Conservation (phyloP, 2,113 vertebrate genomes). For the Thalassoma bifasciatum region DNA sequence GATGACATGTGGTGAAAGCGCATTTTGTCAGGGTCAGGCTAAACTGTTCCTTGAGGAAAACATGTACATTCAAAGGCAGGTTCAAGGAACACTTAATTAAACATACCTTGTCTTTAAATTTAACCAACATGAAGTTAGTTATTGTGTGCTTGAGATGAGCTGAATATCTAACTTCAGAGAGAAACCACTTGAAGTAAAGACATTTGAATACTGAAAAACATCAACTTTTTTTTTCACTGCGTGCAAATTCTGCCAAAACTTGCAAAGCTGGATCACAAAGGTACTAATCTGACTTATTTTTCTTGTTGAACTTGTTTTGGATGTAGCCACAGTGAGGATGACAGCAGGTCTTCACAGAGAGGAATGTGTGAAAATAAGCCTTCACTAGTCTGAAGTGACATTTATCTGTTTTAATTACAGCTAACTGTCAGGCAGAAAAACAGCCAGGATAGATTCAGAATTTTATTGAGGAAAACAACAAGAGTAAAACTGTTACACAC, state of each 20-base stretch:
- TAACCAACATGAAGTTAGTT: too few relatives aligned
- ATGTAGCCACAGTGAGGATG: neutral
- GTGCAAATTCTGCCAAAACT: neutral
- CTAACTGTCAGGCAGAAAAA: slow-evolving; percentile 16
- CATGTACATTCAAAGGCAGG: neutral
- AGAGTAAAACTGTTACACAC: too few relatives aligned
- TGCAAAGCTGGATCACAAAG: too few relatives aligned
- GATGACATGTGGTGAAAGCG: neutral
- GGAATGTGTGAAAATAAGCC: neutral
- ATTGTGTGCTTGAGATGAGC: neutral
- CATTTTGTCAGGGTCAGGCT: neutral
- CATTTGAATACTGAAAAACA: too few relatives aligned
- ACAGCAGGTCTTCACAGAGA: neutral
- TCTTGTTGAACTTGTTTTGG: neutral
- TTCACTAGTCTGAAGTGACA: slow-evolving; percentile 19
- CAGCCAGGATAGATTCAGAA: neutral
- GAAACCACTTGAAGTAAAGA: too few relatives aligned
- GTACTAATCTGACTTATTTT: neutral
- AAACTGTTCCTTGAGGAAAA: neutral
- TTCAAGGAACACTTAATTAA: neutral
- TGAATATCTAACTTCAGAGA: neutral
- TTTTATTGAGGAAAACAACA: neutral
- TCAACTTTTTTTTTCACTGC: too few relatives aligned
- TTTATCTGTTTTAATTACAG: slow-evolving; percentile 26
- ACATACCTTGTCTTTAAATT: too few relatives aligned